phyloP scores from a whole-genome alignment of 2,797 vertebrate genomes.

The Propithecus deckenii region DNA sequence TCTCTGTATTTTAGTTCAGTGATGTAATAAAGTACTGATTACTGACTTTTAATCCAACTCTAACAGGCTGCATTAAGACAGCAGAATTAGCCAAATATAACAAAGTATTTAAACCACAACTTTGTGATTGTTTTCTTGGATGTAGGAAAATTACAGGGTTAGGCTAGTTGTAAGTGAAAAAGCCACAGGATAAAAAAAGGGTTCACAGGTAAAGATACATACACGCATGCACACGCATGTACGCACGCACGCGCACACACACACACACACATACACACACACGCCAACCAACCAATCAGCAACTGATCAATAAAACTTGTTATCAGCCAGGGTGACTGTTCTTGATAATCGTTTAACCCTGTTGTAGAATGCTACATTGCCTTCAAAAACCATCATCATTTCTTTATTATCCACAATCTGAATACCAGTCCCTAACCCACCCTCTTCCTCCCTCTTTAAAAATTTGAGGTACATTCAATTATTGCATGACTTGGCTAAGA shows the following conservation, averaged over 20 bases:
- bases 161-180: constrained; percentile 68
- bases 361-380: constrained; percentile 40
- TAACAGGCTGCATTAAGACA: constrained; percentile 36
- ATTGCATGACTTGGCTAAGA: constrained; percentile 78
- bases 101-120: constrained; percentile 50
- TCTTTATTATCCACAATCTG: constrained; percentile 65
- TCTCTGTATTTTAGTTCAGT: background rate
- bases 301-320: constrained; percentile 64
- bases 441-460: constrained; percentile 50
- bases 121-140: constrained; percentile 67
- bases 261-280: background rate
- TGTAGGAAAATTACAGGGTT: constrained; percentile 56
- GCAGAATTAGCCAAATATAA: constrained; percentile 52
- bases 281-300: constrained; percentile 20
- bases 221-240: background rate
- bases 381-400: constrained; percentile 67
- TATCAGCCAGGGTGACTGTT: constrained; percentile 73
- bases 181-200: constrained; percentile 70
- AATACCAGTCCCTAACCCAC: constrained; percentile 67
- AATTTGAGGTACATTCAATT: constrained; percentile 80
- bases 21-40: background rate
- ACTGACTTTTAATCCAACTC: constrained; percentile 21
- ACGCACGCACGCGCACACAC: background rate
- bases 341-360: constrained; percentile 62
- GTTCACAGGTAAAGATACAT: background rate